A percentile compares a stretch with the other conserved stretches of the same genome.
phyloP scores from a whole-genome alignment of 2,888 invertebrate species.

The Drosophila antonietae region DNA sequence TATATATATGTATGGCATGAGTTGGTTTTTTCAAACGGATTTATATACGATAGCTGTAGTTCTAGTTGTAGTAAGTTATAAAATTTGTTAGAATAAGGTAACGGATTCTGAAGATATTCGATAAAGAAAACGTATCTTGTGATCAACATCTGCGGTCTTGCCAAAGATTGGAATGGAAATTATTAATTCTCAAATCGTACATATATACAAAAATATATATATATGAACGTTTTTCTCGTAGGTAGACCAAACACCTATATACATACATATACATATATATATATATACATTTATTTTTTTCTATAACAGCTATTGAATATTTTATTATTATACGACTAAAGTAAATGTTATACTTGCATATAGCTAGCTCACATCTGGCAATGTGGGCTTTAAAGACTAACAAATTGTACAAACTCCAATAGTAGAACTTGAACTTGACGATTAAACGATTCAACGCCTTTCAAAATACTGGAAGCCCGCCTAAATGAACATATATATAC shows the following conservation, averaged over 20 bases:
- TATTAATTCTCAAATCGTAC: constrained; percentile 35
- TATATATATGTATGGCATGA: constrained; percentile 15
- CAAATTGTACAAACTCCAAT: constrained; percentile 45
- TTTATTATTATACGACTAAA: constrained; percentile 18
- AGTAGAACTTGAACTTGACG: constrained; percentile 30
- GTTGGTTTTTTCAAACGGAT: constrained; percentile 45
- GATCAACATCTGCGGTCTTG: constrained; percentile 76
- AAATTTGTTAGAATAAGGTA: constrained; percentile 31
- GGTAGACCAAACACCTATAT: constrained; percentile 29
- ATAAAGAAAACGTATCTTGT: constrained; percentile 63
- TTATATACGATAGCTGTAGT: constrained; percentile 44
- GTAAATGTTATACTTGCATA: constrained; percentile 22
- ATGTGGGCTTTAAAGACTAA: constrained; percentile 48
- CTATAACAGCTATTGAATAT: constrained; percentile 24
- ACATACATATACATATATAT: background rate
- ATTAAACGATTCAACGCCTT: constrained; percentile 44
- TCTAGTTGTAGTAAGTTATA: constrained; percentile 32
- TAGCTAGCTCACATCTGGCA: constrained; percentile 43
- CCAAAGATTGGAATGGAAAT: constrained; percentile 62
- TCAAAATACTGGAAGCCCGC: constrained; percentile 55
- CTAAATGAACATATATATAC: constrained; percentile 54
- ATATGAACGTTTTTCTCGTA: constrained; percentile 24
- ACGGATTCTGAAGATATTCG: constrained; percentile 26
- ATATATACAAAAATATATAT: background rate
- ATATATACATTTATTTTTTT: constrained; percentile 8